Evolutionary conservation across 1,140 invertebrate species (phyloP).

Genomic region (Oreohelix idahoensis): DNA sequence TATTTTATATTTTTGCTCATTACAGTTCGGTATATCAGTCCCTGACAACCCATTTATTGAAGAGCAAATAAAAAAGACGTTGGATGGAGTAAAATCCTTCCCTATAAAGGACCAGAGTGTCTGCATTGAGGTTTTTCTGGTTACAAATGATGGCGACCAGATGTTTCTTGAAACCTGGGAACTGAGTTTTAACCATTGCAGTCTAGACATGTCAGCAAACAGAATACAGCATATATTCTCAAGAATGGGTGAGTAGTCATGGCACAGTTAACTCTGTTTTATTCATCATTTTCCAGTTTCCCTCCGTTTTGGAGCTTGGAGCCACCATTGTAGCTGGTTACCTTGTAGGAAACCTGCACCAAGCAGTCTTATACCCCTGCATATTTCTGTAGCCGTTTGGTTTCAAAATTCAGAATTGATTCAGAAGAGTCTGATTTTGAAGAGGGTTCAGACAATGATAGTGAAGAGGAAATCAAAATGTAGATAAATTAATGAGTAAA

Average conservation of each 20-base stretch:
- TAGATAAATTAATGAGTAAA: too few relatives aligned
- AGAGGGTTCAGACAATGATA: too few relatives aligned
- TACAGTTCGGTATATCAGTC: conserved; percentile 22
- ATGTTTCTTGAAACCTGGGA: conserved; percentile 43
- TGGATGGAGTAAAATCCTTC: conserved; percentile 31
- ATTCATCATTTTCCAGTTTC: too few relatives aligned
- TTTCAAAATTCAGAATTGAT: too few relatives aligned
- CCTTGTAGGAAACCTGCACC: too few relatives aligned
- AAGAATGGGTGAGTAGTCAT: conserved; percentile 30
- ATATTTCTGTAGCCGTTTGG: too few relatives aligned
- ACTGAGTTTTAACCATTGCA: conserved; percentile 25
- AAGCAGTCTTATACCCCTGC: too few relatives aligned
- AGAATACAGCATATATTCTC: conserved; percentile 33
- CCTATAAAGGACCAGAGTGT: conserved; percentile 28
- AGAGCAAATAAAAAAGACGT: conserved; percentile 24
- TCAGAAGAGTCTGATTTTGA: too few relatives aligned
- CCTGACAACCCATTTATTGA: conserved; percentile 29
- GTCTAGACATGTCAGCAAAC: conserved; percentile 31
- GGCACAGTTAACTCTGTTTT: neutral
- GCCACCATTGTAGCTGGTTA: too few relatives aligned
- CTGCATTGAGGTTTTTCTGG: conserved; percentile 29
- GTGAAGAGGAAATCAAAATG: too few relatives aligned
- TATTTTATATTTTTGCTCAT: too few relatives aligned
- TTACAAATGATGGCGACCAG: conserved; percentile 37
- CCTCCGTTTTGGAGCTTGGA: too few relatives aligned